Evolutionary conservation across 2,888 invertebrate genomes (phyloP), one percentile per base, ranked within the genome.

Genomic region (Meghimatium bilineatum): DNA sequence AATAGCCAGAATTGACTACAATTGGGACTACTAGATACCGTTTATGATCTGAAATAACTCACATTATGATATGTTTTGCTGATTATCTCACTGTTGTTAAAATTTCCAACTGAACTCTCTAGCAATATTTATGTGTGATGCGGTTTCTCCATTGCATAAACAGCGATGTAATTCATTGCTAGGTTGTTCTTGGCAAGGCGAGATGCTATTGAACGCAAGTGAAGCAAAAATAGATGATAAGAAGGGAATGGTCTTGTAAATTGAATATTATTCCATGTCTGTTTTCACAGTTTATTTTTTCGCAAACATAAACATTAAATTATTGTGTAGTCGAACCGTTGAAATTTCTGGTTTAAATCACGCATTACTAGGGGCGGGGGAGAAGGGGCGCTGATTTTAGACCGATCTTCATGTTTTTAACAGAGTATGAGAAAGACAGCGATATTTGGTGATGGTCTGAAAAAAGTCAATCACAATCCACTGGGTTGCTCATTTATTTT

Each of bases 291-390:
- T n/a, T 44, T 72, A n/a, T 12, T 12, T 44, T 49, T 49, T 44
- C 49, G 36, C 36, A n/a, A 74, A 74, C 56, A 56, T 56, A n/a
- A 74, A 74, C 56, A 56, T 56, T 20, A 56, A 56, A 56, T 56
- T 56, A 56, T 56, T 23, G 17, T 56, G 20, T 17, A 56, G 20
- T 56, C 23, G 3, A 17, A 56, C 10, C 20, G 20, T 56, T 3
- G 56, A 56, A 56, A 56, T 56, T 6, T 23, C 20, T 14, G 20
- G 56, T 56, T 56, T 20, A 56, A 23, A 56, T 56, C 56, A 56
- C 56, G 23, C 56, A 14, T 44, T 8, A 44, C 44, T 44, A 5
- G 12, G 44, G 5, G n/a, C n/a, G n/a, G n/a, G n/a, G n/a, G n/a
- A n/a, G n/a, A n/a, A n/a, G n/a, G n/a, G n/a, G n/a, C n/a, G n/a